Conservation (phyloP, 2,113 vertebrate genomes). For the Lophotis ruficrista region DNA sequence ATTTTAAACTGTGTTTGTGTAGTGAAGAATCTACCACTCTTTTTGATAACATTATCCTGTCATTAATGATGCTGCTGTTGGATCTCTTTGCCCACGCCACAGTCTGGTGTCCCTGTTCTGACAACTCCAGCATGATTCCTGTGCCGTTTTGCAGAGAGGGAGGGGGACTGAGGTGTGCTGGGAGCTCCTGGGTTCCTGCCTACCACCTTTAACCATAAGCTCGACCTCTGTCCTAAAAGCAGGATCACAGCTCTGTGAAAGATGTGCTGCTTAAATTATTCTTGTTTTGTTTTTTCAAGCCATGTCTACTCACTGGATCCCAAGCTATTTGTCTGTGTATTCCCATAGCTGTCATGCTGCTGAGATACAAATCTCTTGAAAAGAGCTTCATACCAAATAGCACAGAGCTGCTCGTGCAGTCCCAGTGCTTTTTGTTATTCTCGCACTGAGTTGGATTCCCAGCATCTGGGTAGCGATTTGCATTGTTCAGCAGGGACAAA, state of each 20-base stretch:
- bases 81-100: not conserved
- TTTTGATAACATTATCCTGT: not conserved
- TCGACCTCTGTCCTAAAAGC: not conserved
- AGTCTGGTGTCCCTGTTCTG: not conserved
- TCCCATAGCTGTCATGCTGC: not conserved
- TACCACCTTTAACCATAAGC: not conserved
- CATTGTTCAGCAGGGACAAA: not conserved
- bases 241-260: not conserved
- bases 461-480: not conserved
- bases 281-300: not conserved
- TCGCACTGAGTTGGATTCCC: not conserved
- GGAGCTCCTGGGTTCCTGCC: not conserved
- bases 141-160: not conserved
- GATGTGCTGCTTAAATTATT: not conserved
- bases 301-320: not conserved
- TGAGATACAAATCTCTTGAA: not conserved
- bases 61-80: not conserved
- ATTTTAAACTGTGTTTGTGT: not conserved
- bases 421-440: not conserved
- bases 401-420: rapidly evolving
- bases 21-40: not conserved
- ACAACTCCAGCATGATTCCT: not conserved
- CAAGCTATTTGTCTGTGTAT: not conserved
- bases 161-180: rapidly evolving
- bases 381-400: not conserved